Evolutionary conservation across 2,113 vertebrate genomes (phyloP), one percentile per base, ranked within the genome.

Genomic region (Hyaena hyaena): DNA sequence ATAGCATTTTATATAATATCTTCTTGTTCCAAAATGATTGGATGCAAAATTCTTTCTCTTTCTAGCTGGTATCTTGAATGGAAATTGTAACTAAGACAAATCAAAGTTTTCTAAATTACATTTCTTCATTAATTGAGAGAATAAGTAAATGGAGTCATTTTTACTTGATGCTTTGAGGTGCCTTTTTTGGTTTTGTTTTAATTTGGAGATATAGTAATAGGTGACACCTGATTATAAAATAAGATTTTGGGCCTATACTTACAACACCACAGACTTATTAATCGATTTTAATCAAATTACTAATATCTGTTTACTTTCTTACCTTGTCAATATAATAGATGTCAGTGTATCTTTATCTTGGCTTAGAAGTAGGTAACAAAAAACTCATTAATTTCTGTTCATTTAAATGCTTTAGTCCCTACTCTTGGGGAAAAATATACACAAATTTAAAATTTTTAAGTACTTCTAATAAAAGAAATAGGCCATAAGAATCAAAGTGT

Each of bases 11-110:
- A 73, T 88, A 76, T 76, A 69, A 85, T 23, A 48, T 15, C 11
- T 48, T 83, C 95, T 63, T 84, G 1, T 69, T 86, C 68, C 71
- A 93, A 87, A 26, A 92, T 15, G 55, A 90, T 48, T 95, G 86
- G 28, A 79, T 45, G 19, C 4, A 35, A 91, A 68, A 85, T 92
- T 92, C 68, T 97, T 95, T 92, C 43, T 68, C 76, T 90, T 94
- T 93, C 50, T 95, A 90, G 90, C 50, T 48, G 89, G 43, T 65
- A 82, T 33, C 33, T 74, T 92, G 35, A 92, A 74, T n/a, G 33
- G n/a, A 87, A 89, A 88, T 71, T 88, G 87, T 92, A 88, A 86
- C 10, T 73, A 93, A 86, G 66, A 53, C 55, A 92, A 95, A 83
- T 84, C 90, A 69, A 74, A 82, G 23, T 88, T 15, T 26, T 86